These are phyloP conservation scores for Lysandra coridon DNA, from an alignment of 2,888 invertebrate genomes.

Conservation along the genomic window DNA sequence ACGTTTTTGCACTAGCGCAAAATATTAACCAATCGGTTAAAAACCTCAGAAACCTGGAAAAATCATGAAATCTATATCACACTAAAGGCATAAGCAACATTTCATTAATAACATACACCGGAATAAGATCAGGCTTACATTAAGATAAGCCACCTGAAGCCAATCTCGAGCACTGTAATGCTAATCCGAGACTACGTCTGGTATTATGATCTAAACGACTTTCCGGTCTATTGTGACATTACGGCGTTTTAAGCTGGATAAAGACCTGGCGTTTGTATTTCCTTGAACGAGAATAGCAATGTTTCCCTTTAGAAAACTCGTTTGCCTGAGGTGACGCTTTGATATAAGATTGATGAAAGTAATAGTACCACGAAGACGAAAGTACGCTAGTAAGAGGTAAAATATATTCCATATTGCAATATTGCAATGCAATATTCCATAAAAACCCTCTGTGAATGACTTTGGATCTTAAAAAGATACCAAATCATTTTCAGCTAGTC, in stretches of 20 bases:
- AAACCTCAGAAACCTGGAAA: no score
- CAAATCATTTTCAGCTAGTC: neutral
- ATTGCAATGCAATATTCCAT: neutral
- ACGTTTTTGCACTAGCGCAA: no score
- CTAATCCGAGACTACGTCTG: conserved; percentile 16
- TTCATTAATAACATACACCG: neutral
- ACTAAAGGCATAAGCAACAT: neutral
- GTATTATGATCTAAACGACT: conserved; percentile 23
- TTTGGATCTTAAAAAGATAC: no score
- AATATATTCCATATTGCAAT: no score
- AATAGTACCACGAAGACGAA: neutral
- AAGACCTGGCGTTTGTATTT: neutral
- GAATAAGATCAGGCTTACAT: conserved; percentile 11
- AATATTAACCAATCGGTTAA: no score
- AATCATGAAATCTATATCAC: neutral
- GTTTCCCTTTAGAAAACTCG: neutral
- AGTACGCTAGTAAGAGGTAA: neutral
- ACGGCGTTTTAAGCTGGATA: conserved; percentile 23
- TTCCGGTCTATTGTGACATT: conserved; percentile 21
- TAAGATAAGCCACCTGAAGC: neutral
- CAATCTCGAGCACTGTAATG: neutral
- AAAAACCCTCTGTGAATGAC: no score
- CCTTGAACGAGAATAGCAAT: neutral
- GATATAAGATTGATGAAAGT: neutral
- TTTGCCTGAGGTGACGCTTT: neutral